phyloP scores from a whole-genome alignment of 2,113 vertebrate species.

The Alaudala cheleensis region DNA sequence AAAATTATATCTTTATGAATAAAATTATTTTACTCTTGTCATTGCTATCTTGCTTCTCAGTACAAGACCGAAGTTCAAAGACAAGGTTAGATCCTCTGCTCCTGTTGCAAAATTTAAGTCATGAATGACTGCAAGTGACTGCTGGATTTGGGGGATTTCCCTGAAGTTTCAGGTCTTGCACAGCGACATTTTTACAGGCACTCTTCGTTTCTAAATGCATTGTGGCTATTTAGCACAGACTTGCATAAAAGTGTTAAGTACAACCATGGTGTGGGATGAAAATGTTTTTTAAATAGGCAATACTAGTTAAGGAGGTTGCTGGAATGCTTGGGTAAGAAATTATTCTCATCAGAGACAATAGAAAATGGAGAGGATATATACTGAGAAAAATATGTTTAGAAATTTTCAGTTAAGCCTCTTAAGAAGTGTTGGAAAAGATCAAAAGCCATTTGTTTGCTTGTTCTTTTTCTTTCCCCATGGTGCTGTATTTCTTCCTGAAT shows the following conservation, averaged over 20 bases:
- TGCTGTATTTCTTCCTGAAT: background rate
- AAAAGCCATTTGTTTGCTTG: background rate
- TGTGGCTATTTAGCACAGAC: background rate
- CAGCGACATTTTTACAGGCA: background rate
- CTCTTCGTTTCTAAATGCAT: background rate
- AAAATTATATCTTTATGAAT: background rate
- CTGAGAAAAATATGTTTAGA: background rate
- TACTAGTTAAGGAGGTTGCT: background rate
- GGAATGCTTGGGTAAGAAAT: background rate
- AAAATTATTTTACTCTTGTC: background rate
- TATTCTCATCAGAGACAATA: background rate
- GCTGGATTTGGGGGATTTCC: background rate
- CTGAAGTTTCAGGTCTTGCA: background rate
- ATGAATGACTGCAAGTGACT: background rate
- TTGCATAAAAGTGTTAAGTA: fast-evolving
- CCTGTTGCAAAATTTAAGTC: background rate
- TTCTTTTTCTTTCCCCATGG: background rate
- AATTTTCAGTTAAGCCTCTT: background rate
- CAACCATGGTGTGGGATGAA: background rate
- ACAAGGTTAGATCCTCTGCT: background rate
- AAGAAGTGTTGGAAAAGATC: background rate
- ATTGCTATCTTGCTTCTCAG: background rate
- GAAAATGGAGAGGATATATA: background rate
- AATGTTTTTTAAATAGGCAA: background rate
- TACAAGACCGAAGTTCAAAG: background rate